These are phyloP conservation scores for Rhynchotus rufescens DNA, from an alignment of 2,797 vertebrate genomes.

Conservation along the genomic window DNA sequence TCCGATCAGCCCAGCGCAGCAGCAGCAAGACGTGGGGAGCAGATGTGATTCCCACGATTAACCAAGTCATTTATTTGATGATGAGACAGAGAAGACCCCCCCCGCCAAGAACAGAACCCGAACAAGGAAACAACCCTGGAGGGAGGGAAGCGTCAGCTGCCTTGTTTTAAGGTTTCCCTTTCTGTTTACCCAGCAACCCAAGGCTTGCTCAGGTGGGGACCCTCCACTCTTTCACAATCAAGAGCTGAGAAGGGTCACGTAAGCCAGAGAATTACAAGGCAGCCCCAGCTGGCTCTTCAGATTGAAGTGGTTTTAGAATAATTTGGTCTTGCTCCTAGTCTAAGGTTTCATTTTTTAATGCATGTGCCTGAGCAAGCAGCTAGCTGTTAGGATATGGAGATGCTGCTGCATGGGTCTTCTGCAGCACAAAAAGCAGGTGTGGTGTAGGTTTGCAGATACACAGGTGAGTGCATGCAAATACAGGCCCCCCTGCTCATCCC, in stretches of 20 bases:
- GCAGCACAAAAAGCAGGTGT: neutral
- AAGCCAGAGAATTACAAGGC: neutral
- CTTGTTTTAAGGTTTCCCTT: neutral
- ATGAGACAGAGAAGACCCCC: neutral
- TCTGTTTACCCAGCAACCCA: neutral
- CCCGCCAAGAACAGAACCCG: neutral
- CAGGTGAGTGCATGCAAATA: neutral
- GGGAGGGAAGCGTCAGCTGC: neutral
- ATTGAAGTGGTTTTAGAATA: neutral
- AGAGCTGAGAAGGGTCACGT: neutral
- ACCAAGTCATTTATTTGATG: neutral
- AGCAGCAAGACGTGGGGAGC: neutral
- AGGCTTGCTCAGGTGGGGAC: neutral
- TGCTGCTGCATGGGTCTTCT: neutral
- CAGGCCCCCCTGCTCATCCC: neutral
- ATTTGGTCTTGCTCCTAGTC: neutral
- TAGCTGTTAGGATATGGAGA: neutral
- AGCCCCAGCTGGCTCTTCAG: neutral
- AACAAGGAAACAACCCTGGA: neutral
- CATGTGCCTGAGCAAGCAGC: neutral
- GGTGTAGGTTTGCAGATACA: neutral
- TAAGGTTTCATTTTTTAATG: neutral
- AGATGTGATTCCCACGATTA: neutral
- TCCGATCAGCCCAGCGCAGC: accelerated
- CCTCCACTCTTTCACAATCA: neutral